Percentiles rank a stretch among this genome's conserved stretches.
These are phyloP conservation scores for Fulmarus glacialis DNA, from an alignment of 2,113 vertebrate genomes.

Conservation along the genomic window DNA sequence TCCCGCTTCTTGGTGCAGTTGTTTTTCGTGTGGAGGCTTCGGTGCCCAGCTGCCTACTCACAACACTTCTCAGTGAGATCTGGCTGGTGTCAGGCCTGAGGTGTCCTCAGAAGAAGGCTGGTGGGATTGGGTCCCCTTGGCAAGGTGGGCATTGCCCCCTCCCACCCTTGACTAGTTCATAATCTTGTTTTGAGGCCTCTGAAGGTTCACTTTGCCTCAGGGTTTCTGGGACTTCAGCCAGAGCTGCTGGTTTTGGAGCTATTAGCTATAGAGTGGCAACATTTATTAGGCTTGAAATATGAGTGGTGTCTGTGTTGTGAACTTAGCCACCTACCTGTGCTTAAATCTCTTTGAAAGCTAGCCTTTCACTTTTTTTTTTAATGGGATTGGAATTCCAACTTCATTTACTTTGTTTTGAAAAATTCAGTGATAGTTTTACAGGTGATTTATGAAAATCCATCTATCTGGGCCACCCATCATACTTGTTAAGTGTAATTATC, in stretches of 20 bases:
- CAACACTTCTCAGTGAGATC: not conserved
- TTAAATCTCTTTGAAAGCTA: not conserved
- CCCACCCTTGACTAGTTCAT: not conserved
- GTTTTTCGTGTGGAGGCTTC: not conserved
- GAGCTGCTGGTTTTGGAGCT: not conserved
- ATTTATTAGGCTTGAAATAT: not conserved
- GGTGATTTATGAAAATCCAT: not conserved
- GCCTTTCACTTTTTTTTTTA: not conserved
- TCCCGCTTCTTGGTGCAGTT: accelerated
- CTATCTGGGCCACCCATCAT: not conserved
- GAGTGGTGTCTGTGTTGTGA: not conserved
- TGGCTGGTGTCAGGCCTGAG: not conserved
- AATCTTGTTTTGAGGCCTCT: not conserved
- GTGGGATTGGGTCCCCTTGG: not conserved
- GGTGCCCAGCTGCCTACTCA: not conserved
- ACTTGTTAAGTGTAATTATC: not conserved
- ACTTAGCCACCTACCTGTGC: not conserved
- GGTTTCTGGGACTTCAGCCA: not conserved
- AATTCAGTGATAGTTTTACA: not conserved
- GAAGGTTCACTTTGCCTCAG: not conserved
- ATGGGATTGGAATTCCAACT: not conserved
- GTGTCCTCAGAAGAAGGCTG: not conserved
- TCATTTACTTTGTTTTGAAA: not conserved
- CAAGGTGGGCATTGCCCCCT: not conserved
- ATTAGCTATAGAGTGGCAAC: not conserved